These are phyloP conservation scores for Quiscalus mexicanus DNA, from an alignment of 2,113 vertebrate species.

Conservation along the genomic window DNA sequence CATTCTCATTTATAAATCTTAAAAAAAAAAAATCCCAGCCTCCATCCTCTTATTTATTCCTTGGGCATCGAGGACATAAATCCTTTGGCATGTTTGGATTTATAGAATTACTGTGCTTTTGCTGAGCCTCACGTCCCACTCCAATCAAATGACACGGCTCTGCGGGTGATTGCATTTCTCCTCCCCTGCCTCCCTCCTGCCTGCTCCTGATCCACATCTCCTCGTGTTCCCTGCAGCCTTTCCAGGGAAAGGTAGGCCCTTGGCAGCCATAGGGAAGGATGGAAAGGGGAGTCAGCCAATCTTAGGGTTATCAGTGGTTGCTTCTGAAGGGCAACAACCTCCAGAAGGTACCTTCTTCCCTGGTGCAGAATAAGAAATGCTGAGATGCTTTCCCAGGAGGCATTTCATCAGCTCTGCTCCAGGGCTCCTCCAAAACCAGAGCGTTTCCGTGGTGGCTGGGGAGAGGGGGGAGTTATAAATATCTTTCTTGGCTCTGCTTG, in stretches of 20 bases:
- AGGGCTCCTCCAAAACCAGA: neutral
- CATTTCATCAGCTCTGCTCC: neutral
- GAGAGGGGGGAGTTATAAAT: constrained; percentile 28
- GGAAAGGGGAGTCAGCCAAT: neutral
- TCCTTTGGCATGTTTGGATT: neutral
- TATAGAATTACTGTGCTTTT: constrained; percentile 18
- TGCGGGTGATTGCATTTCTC: neutral
- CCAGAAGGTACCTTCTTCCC: neutral
- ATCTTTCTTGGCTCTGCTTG: constrained; percentile 22
- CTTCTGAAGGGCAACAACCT: neutral
- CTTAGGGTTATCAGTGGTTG: neutral
- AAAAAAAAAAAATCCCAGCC: neutral
- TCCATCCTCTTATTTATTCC: constrained; percentile 16
- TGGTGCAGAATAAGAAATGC: neutral
- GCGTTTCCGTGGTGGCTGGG: neutral
- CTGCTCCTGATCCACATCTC: neutral
- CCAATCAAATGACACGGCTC: neutral
- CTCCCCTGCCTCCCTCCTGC: neutral
- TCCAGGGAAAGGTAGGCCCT: neutral
- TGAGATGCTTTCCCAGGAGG: neutral
- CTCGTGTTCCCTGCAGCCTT: neutral
- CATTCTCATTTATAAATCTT: neutral
- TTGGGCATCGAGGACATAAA: neutral
- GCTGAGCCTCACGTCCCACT: neutral
- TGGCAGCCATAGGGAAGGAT: neutral